Conservation (phyloP, 2,888 invertebrate genomes). For the Microctonus aethiopoides region DNA sequence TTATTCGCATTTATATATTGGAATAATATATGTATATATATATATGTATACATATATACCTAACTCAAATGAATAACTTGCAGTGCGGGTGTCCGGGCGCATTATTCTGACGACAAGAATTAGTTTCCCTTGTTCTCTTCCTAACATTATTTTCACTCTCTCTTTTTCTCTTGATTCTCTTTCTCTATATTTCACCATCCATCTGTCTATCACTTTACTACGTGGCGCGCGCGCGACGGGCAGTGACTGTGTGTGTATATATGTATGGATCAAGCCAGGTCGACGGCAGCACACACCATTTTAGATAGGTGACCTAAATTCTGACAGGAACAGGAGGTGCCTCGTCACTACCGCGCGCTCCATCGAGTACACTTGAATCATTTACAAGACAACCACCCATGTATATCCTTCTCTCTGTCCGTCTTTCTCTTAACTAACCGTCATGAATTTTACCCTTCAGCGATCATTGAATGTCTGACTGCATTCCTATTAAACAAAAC, state of each 20-base stretch:
- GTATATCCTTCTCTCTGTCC: slow-evolving; percentile 6
- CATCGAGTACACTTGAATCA: slow-evolving; percentile 50
- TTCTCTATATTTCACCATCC: not conserved
- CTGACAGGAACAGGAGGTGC: slow-evolving; percentile 35
- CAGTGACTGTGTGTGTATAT: too few relatives aligned
- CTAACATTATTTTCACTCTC: not conserved
- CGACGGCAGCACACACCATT: slow-evolving; percentile 49
- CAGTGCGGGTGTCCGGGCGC: slow-evolving; percentile 5
- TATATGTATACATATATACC: too few relatives aligned
- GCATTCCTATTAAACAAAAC: not conserved
- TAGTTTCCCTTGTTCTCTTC: slow-evolving; percentile 31
- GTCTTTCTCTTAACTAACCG: slow-evolving; percentile 10
- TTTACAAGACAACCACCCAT: slow-evolving; percentile 40
- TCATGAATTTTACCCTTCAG: slow-evolving; percentile 1
- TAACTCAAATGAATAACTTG: not conserved
- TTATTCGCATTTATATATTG: not conserved
- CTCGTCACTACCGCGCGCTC: slow-evolving; percentile 48
- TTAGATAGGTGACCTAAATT: slow-evolving; percentile 54
- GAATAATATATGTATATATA: slow-evolving; percentile 17
- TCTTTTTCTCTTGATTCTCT: not conserved
- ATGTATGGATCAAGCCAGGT: slow-evolving; percentile 37
- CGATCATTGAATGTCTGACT: slow-evolving; percentile 17
- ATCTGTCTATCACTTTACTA: not conserved
- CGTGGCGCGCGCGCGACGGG: not conserved
- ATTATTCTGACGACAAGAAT: slow-evolving; percentile 29